Evolutionary conservation across 2,113 vertebrate genomes (phyloP), one percentile per base, ranked within the genome.

Genomic region (Neodon shergylaensis): DNA sequence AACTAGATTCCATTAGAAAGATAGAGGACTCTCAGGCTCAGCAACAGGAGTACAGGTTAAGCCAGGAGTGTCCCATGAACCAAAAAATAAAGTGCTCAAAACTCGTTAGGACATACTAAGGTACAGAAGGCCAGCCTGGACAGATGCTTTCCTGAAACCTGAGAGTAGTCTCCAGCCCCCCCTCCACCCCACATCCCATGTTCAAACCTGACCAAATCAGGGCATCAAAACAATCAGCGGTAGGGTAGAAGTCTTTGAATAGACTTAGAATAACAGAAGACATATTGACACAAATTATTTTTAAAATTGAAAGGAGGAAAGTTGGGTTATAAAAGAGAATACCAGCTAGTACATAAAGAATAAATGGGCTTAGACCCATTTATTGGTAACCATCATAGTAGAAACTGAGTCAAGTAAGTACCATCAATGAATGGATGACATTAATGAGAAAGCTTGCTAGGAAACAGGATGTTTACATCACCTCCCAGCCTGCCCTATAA

Each of bases 181-280:
- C 36, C 31, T 58, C 19, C 19, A 7, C 58, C 58, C 19, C 19
- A 58, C 66, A 31, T 58, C 19, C 26, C 24, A 24, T 22, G n/a
- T n/a, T 66, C 66, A 44, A 31, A 68, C 39, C 49, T 63, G 54
- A 12, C 70, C 42, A 93, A 91, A 74, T 83, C 28, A 77, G 13
- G 42, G 16, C 49, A 94, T 47, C 39, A 93, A 87, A 93, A 47
- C 9, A 73, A 7, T 72, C 39, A 61, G 54, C 0, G 54, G 17
- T 28, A 74, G 36, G 54, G 33, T 63, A 70, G 49, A 77, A 36
- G 36, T 16, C 61, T 76, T 5, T 78, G 28, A 65, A 88, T 94
- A 91, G 72, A 95, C 91, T 95, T 78, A 86, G 81, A 85, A 88
- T 81, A 54, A 49, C 36, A 72, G 7, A 52, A 94, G 72, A 22